These are phyloP conservation scores for Atlantisia rogersi DNA, from an alignment of 2,113 vertebrate genomes.

Conservation along the genomic window DNA sequence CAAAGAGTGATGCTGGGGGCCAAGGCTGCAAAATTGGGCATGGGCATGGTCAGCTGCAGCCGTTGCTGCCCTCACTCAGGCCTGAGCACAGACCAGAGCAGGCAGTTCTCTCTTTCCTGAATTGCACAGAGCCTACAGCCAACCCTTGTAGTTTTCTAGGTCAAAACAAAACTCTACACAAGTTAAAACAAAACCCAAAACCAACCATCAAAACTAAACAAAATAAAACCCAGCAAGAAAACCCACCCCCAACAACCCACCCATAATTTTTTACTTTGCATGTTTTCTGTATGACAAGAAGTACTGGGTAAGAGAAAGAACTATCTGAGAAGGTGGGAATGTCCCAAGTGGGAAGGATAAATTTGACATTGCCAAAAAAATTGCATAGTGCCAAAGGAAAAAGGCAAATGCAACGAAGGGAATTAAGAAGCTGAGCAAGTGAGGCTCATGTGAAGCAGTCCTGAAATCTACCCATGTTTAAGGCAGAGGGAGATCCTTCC, in stretches of 20 bases:
- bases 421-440: neutral
- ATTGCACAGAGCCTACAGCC: neutral
- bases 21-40: neutral
- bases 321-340: neutral
- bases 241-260: too few species aligned
- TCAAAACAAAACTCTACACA: neutral
- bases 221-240: too few species aligned
- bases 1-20: neutral
- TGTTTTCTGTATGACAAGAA: neutral
- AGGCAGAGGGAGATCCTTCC: neutral
- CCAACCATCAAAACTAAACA: too few species aligned
- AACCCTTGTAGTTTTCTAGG: neutral
- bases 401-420: neutral
- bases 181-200: neutral
- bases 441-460: neutral
- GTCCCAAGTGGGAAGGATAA: neutral
- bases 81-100: rapidly evolving
- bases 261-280: neutral
- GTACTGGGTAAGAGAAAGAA: neutral
- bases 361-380: neutral
- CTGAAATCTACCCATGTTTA: neutral
- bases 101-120: neutral
- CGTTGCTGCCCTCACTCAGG: neutral
- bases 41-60: neutral
- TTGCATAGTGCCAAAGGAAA: neutral